Conservation (phyloP, 2,888 invertebrate species). For the Blastobasis lacticolella region DNA sequence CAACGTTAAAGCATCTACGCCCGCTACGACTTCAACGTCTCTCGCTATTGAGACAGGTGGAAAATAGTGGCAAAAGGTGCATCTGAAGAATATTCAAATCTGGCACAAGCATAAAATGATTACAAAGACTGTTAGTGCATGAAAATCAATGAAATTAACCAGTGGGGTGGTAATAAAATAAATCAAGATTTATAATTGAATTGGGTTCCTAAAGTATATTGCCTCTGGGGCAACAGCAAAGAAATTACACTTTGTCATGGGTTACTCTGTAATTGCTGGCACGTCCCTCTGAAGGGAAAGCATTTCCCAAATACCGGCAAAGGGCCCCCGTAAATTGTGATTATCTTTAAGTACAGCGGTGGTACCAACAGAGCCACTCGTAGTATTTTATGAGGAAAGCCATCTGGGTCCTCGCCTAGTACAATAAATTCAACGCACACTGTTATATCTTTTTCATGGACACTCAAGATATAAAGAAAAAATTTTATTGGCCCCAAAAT, state of each 20-base stretch:
- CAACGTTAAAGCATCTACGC: too few species aligned
- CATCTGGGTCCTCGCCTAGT: constrained; percentile 65
- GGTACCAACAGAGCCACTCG: constrained; percentile 62
- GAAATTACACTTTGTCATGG: constrained; percentile 43
- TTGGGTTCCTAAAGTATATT: too few species aligned
- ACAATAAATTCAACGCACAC: constrained; percentile 67
- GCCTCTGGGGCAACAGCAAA: too few species aligned
- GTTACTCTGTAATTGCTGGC: constrained; percentile 50
- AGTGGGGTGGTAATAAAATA: too few species aligned
- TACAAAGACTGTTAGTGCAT: too few species aligned
- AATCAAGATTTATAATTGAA: too few species aligned
- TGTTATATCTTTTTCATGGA: constrained; percentile 68
- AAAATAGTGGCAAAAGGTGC: too few species aligned
- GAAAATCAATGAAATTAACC: too few species aligned
- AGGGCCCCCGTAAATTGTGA: constrained; percentile 68
- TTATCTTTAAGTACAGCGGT: constrained; percentile 68
- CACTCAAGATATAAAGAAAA: not conserved
- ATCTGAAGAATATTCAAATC: too few species aligned
- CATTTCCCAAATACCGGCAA: constrained; percentile 47
- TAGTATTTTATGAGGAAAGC: constrained; percentile 69
- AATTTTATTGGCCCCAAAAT: not conserved
- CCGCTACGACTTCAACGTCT: too few species aligned
- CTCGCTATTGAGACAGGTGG: too few species aligned
- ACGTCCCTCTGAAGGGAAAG: constrained; percentile 47
- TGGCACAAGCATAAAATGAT: too few species aligned